phyloP scores from a whole-genome alignment of 1,140 invertebrate genomes.

The Sycophaga agraensis region DNA sequence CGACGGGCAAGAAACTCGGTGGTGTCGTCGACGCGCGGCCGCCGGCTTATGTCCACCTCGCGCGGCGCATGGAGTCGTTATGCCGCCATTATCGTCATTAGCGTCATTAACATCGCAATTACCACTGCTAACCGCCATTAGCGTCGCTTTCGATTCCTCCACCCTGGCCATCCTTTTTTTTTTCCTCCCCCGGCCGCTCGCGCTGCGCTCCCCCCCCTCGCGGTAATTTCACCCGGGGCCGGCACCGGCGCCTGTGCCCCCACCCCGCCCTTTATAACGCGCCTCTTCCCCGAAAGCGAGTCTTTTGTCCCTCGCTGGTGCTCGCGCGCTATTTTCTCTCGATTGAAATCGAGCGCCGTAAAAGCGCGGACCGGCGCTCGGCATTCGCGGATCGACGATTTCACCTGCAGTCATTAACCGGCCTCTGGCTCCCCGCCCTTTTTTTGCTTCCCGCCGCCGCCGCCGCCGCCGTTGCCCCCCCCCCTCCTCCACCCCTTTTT shows the following conservation, averaged over 20 bases:
- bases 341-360: slow-evolving; percentile 1
- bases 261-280: no score
- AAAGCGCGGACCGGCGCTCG: background rate
- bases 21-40: background rate
- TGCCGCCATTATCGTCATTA: slow-evolving; percentile 2
- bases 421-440: no score
- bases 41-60: background rate
- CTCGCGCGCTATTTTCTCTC: background rate
- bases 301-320: background rate
- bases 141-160: slow-evolving; percentile 5
- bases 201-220: no score
- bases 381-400: slow-evolving; percentile 29
- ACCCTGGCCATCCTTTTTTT: background rate
- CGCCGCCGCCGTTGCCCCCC: slow-evolving; percentile 4
- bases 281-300: background rate
- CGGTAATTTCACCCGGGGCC: no score
- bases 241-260: background rate
- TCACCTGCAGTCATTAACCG: slow-evolving; percentile 29
- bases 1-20: background rate
- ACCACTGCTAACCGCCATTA: background rate
- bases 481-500: background rate
- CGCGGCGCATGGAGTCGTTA: background rate
- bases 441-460: no score
- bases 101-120: slow-evolving; percentile 9
- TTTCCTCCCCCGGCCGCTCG: no score